Conservation (phyloP, 2,888 invertebrate species). For the Celastrina argiolus region DNA sequence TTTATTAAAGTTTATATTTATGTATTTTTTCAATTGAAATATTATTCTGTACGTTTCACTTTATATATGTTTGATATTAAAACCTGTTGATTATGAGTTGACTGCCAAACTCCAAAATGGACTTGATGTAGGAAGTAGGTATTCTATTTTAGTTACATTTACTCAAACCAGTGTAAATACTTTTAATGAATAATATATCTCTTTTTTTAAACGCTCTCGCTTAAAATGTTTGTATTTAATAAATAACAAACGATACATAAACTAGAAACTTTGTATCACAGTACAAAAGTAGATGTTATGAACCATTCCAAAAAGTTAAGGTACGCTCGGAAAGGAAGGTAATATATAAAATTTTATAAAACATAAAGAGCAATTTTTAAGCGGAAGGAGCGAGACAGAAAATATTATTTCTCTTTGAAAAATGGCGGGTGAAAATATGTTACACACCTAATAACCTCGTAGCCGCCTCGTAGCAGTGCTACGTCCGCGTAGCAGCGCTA, state of each 20-base stretch:
- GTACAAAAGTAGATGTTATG: neutral
- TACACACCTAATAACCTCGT: slow-evolving; percentile 7
- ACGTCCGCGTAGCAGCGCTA: neutral
- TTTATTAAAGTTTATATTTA: too few species aligned
- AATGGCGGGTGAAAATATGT: slow-evolving; percentile 5
- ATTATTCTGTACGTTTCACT: too few species aligned
- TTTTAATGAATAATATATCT: too few species aligned
- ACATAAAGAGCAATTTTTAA: slow-evolving; percentile 7
- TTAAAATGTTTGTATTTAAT: too few species aligned
- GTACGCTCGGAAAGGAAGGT: neutral
- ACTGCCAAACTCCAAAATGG: too few species aligned
- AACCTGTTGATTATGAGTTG: too few species aligned
- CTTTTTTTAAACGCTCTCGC: too few species aligned
- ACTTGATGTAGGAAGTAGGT: too few species aligned
- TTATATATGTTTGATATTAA: too few species aligned
- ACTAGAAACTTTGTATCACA: neutral
- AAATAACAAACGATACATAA: neutral
- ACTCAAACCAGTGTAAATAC: too few species aligned
- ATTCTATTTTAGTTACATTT: too few species aligned
- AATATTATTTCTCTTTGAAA: slow-evolving; percentile 8
- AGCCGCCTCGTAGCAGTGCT: slow-evolving; percentile 1
- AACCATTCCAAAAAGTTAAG: neutral
- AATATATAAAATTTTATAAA: slow-evolving; percentile 5
- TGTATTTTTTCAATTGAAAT: too few species aligned
- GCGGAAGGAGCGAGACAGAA: neutral